Conservation (phyloP, 2,797 vertebrate species). For the Acipenser oxyrinchus region DNA sequence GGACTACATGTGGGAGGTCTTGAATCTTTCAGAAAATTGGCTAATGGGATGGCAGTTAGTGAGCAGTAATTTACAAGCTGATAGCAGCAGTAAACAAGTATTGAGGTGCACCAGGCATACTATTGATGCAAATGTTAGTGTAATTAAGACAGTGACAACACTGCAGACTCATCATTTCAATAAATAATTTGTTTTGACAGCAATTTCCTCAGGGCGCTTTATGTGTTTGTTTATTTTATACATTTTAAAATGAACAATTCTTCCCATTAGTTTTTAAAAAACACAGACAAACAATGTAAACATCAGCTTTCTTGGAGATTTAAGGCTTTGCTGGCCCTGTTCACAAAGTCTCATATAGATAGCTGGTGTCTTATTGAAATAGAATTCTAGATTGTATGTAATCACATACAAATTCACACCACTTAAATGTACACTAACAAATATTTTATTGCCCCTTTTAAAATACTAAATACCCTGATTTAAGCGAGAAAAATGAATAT, state of each 20-base stretch:
- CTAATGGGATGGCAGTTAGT: constrained; percentile 5
- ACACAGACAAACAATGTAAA: no score
- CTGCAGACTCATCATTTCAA: not conserved
- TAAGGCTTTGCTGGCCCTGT: no score
- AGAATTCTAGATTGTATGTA: no score
- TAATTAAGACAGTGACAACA: not conserved
- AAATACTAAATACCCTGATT: no score
- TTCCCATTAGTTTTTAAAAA: no score
- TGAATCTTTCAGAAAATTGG: constrained; percentile 4
- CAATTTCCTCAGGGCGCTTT: not conserved
- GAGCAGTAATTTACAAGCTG: constrained; percentile 7
- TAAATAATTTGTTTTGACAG: not conserved
- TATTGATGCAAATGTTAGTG: constrained; percentile 5
- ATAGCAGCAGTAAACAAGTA: constrained; percentile 6
- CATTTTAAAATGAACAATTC: not conserved
- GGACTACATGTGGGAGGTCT: constrained; percentile 9
- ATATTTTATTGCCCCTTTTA: no score
- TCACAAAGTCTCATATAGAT: no score
- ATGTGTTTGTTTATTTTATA: not conserved
- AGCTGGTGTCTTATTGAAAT: no score
- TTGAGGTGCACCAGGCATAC: constrained; percentile 1
- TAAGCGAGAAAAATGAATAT: no score
- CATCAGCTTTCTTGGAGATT: no score
- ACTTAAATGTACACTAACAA: no score
- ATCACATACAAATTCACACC: no score